Percentiles rank a stretch among this genome's conserved stretches.
Conservation (phyloP, 2,888 invertebrate species). For the Cheilosia vulpina region DNA sequence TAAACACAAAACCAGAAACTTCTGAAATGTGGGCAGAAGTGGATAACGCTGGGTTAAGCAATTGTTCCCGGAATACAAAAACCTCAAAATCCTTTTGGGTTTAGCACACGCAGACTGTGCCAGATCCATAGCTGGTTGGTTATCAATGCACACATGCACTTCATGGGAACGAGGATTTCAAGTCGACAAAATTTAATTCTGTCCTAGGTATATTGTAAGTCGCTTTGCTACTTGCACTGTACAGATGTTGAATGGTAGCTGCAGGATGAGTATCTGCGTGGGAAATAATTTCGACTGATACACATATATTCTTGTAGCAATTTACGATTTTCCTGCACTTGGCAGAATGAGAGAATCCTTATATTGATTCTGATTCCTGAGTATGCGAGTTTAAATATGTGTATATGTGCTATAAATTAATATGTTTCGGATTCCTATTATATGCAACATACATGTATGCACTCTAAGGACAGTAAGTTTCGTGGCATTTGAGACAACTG, state of each 20-base stretch:
- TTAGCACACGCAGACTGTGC: constrained; percentile 17
- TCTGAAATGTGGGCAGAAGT: constrained; percentile 33
- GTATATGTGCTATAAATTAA: not conserved
- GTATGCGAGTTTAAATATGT: not conserved
- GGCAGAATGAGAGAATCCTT: constrained; percentile 17
- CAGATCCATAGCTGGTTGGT: not conserved
- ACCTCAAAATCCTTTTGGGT: constrained; percentile 28
- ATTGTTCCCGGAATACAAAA: constrained; percentile 39
- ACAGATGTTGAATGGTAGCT: constrained; percentile 4
- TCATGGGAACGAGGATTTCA: constrained; percentile 10
- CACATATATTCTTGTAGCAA: constrained; percentile 32
- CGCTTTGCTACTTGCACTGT: constrained; percentile 1
- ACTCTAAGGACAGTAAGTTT: too few relatives aligned
- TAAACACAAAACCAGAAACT: constrained; percentile 26
- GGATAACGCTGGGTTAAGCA: constrained; percentile 31
- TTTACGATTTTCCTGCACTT: constrained; percentile 33
- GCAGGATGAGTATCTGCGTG: constrained; percentile 14
- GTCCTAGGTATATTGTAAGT: constrained; percentile 6
- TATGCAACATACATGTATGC: too few relatives aligned
- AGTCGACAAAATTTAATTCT: constrained; percentile 26
- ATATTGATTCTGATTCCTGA: constrained; percentile 19
- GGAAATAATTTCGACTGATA: constrained; percentile 19
- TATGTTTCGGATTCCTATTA: not conserved
- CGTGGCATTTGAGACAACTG: too few relatives aligned
- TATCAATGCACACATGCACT: constrained; percentile 14